phyloP scores from a whole-genome alignment of 2,113 vertebrate genomes.

The Zingel zingel region DNA sequence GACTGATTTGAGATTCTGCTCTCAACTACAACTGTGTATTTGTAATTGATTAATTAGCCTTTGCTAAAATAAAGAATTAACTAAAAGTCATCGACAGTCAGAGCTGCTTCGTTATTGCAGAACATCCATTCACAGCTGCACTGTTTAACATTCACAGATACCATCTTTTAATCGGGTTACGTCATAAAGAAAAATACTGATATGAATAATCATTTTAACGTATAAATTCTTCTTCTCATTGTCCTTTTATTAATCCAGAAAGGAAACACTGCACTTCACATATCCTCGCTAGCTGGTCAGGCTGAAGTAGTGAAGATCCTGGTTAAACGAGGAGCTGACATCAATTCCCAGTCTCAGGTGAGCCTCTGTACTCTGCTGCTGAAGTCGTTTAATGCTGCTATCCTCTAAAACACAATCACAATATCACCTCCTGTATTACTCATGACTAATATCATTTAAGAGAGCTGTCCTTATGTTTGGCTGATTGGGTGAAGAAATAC shows the following conservation, averaged over 20 bases:
- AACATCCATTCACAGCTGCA: too few species aligned
- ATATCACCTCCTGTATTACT: neutral
- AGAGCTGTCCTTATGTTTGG: neutral
- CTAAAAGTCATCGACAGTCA: too few species aligned
- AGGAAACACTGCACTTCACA: constrained; percentile 98
- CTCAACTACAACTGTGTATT: too few species aligned
- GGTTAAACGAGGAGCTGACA: constrained; percentile 94
- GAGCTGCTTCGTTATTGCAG: too few species aligned
- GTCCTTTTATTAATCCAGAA: constrained; percentile 84
- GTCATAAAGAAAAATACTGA: neutral
- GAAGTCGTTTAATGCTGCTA: accelerated
- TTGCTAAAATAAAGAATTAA: too few species aligned
- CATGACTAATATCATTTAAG: neutral
- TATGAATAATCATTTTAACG: neutral
- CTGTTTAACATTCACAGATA: neutral
- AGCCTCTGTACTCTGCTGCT: neutral
- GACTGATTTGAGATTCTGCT: too few species aligned
- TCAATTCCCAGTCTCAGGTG: constrained; percentile 98
- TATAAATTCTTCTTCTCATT: neutral
- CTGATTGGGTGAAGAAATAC: neutral
- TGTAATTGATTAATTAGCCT: too few species aligned
- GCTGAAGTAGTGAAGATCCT: constrained; percentile 94
- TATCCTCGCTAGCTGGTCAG: constrained; percentile 96
- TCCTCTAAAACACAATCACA: neutral
- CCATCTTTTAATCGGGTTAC: neutral